These are phyloP conservation scores for Dascyllus trimaculatus DNA, from an alignment of 2,113 vertebrate genomes.

Conservation along the genomic window DNA sequence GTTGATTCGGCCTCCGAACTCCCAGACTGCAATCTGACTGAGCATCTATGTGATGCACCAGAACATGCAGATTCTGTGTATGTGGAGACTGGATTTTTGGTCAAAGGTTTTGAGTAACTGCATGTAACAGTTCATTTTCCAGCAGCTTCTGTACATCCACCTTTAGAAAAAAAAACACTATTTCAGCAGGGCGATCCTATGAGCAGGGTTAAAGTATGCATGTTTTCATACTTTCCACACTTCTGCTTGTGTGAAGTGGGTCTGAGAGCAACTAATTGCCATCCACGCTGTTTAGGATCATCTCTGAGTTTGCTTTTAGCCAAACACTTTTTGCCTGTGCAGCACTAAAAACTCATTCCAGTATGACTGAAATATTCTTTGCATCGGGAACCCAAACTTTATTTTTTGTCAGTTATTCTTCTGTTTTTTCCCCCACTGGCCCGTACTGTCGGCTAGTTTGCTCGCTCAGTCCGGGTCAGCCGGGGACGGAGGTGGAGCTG, in stretches of 20 bases:
- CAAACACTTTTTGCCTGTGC: background rate
- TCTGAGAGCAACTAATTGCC: background rate
- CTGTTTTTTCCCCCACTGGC: background rate
- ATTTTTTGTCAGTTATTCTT: slow-evolving; percentile 3
- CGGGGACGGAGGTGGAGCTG: slow-evolving; percentile 35
- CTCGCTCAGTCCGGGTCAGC: background rate
- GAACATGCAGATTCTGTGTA: no score
- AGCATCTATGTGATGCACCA: no score
- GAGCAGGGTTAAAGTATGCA: background rate
- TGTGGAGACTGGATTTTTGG: background rate
- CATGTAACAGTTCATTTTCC: background rate
- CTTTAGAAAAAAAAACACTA: background rate
- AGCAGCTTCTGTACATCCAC: background rate
- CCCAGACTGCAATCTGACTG: no score
- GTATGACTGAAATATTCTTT: background rate
- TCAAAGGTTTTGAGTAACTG: background rate
- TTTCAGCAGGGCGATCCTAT: background rate
- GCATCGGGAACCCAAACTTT: slow-evolving; percentile 4
- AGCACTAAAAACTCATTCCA: background rate
- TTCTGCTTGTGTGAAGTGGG: slow-evolving; percentile 6
- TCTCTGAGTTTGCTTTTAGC: slow-evolving; percentile 2
- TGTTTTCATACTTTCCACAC: background rate
- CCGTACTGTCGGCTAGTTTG: background rate
- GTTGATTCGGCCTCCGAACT: no score
- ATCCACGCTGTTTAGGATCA: background rate